Base-by-base conservation (phyloP, 2,888 invertebrate genomes). In the Harmothoe impar region DNA sequence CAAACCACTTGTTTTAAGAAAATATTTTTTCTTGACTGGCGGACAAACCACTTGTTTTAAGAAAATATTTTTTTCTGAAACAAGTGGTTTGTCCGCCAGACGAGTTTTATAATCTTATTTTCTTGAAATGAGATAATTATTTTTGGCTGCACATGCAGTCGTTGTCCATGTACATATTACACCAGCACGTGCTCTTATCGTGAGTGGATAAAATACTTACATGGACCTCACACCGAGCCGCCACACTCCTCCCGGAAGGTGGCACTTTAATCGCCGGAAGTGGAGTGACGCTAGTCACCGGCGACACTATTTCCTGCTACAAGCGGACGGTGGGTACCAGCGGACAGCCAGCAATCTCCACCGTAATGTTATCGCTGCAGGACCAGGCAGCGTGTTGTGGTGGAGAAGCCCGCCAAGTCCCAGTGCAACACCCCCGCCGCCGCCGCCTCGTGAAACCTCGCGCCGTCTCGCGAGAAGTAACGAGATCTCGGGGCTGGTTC, bases 381-480 rank as follows among this genome's bases (percentile, higher is more conserved):
- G 5, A 29, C 72, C 72, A 43, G 43, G 3, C 43, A 72, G 72
- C 72, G 29, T 72, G 72, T 72, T 72, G 15, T 72, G 72, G 72
- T 25, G 17, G 72, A 72, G 31, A 72, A 29, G n/a, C 23, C 1
- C 62, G 20, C 62, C 62, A 62, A 62, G 62, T 62, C 62, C 62
- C 62, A 62, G 62, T 62, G 62, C 62, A 62, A n/a, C 62, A n/a
- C 7, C 62, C 62, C 43, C 43, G 43, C 62, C 62, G 23, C 62
- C n/a, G n/a, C n/a, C n/a, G n/a, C n/a, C 20, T 5, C 72, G 72
- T 72, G 29, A 72, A 72, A 29, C 72, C 72, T n/a, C 72, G 72
- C 72, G 25, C 72, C 72, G 72, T 72, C 72, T 25, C 72, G 72
- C 72, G 72, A 72, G 72, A 72, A 72, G 72, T 72, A 72, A 72